These are phyloP conservation scores for Ochropleura plecta DNA, from an alignment of 2,888 invertebrate genomes.

Conservation along the genomic window DNA sequence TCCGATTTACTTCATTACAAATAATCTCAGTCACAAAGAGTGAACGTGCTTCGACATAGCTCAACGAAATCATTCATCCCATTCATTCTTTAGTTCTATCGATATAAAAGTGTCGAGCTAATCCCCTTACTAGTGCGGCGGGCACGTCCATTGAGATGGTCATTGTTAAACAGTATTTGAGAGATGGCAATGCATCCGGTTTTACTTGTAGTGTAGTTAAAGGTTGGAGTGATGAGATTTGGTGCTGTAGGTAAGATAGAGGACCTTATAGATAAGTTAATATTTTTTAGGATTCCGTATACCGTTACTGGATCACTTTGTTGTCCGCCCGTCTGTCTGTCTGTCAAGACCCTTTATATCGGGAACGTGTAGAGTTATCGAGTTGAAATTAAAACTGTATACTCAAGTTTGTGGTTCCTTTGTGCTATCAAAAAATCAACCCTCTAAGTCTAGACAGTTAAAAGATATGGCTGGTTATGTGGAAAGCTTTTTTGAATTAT, in stretches of 20 bases:
- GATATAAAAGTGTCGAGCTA: constrained; percentile 59
- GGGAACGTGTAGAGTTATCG: too few relatives aligned
- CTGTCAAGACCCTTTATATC: too few relatives aligned
- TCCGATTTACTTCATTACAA: constrained; percentile 55
- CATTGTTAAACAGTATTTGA: constrained; percentile 61
- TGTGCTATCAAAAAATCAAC: too few relatives aligned
- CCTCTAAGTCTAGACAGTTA: too few relatives aligned
- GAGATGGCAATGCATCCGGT: constrained; percentile 62
- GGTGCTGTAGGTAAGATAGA: not conserved
- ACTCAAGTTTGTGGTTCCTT: too few relatives aligned
- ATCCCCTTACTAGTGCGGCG: constrained; percentile 60
- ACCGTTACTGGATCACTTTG: too few relatives aligned
- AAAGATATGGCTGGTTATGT: too few relatives aligned
- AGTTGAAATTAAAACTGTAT: too few relatives aligned
- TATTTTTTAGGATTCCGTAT: too few relatives aligned
- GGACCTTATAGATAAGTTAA: too few relatives aligned
- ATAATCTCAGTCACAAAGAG: constrained; percentile 31
- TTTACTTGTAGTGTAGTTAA: constrained; percentile 44
- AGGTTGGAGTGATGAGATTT: constrained; percentile 17
- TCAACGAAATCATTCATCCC: constrained; percentile 26
- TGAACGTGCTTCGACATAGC: constrained; percentile 57
- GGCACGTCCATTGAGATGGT: constrained; percentile 54
- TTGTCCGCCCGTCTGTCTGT: too few relatives aligned
- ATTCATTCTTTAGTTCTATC: constrained; percentile 57
- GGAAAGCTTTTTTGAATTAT: too few relatives aligned